Evolutionary conservation across 2,113 vertebrate genomes (phyloP), one percentile per base, ranked within the genome.

Genomic region (Erinaceus europaeus): DNA sequence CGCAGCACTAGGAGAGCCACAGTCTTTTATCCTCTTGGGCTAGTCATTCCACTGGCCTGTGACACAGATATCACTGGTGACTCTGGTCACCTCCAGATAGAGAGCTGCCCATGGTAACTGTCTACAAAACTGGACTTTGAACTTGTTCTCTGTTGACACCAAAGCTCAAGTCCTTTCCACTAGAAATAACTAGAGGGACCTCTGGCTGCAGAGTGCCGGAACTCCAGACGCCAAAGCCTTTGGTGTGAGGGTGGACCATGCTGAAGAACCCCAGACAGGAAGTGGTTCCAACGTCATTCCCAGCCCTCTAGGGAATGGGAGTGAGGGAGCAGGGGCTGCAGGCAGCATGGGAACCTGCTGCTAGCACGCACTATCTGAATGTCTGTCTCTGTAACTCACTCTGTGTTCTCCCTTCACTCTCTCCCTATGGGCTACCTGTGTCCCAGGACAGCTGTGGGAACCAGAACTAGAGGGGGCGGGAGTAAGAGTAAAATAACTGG

Each of bases 371-470:
- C n/a, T n/a, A n/a, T n/a, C n/a, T n/a, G n/a, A n/a, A n/a, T n/a
- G n/a, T n/a, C n/a, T n/a, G n/a, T n/a, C n/a, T n/a, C n/a, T n/a
- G n/a, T n/a, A n/a, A n/a, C n/a, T n/a, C n/a, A n/a, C n/a, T n/a
- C n/a, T n/a, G n/a, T n/a, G n/a, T n/a, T n/a, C n/a, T n/a, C 23
- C 32, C 61, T 25, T 18, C 6, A 0, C 4, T 5, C 52, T 57
- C 4, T 0, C 40, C 5, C 44, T 1, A 17, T 1, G 15, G 6
- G 8, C 34, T 5, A 65, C 67, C 81, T 48, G 9, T 0, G 0
- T 7, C 17, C 77, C 6, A 4, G 36, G 17, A n/a, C 5, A 0
- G 0, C 7, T 5, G 18, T 38, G 53, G 21, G n/a, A 65, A 29
- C 25, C 27, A 0, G 12, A 9, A 9, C 3, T 64, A 48, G 23